Base-by-base conservation (phyloP, 2,888 invertebrate species). In the Thera obeliscata region DNA sequence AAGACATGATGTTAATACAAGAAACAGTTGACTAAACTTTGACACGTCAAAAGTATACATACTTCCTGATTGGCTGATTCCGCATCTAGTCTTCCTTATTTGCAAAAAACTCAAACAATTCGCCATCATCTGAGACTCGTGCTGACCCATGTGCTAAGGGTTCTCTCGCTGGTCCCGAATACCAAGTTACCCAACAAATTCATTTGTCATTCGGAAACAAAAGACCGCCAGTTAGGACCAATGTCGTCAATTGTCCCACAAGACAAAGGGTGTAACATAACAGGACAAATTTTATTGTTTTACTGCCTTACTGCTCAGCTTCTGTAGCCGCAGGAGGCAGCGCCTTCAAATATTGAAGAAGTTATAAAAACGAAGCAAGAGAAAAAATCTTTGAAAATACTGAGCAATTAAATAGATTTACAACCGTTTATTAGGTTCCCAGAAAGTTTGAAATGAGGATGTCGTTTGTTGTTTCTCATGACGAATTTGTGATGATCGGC, bases 361-460 rank as follows among this genome's bases (percentile, higher is more conserved):
- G 83, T 80, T 76, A 82, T 84, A 4, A 50, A 74, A 87, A 56
- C 43, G 56, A 84, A 79, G 78, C 11, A n/a, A 38, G 7, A 48
- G 81, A 84, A 87, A 86, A 85, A 68, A 84, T 80, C 63, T 46
- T 76, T 82, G 78, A 82, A 87, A 87, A 88, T 84, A 81, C 79
- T 35, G 77, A 81, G 89, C 88, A 87, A 89, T 91, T 90, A 90
- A 89, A 82, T 86, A 90, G 90, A 93, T 93, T 93, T 93, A 93
- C 87, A 91, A 88, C 90, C 81, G 76, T 81, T 78, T 78, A 73
- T 78, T 74, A 79, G 67, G 77, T 92, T 91, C 91, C 76, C 48
- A 78, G 92, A 92, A 92, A 66, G 78, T 72, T 72, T 78, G 82
- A 79, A 82, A 77, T 77, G 78, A 67, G 64, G 64, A 75, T 75